Conservation (phyloP, 1,140 invertebrate genomes). For the Ceratina japonica region DNA sequence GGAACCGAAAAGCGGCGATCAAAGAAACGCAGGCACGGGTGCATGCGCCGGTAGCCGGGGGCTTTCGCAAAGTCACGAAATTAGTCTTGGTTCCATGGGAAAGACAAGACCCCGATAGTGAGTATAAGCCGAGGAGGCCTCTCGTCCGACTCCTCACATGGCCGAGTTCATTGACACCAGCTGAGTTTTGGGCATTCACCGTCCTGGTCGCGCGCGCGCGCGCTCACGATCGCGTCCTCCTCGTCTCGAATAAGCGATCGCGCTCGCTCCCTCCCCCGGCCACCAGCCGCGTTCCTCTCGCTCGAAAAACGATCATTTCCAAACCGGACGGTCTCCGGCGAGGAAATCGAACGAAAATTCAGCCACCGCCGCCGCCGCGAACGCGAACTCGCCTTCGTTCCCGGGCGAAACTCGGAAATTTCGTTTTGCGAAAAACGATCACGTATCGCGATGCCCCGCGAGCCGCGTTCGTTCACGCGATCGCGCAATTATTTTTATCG, state of each 20-base stretch:
- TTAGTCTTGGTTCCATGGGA: slow-evolving; percentile 79
- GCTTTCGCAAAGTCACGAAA: slow-evolving; percentile 76
- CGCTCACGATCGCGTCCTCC: slow-evolving; percentile 49
- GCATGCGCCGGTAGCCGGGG: slow-evolving; percentile 23
- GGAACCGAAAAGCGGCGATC: background rate
- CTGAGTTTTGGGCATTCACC: slow-evolving; percentile 78
- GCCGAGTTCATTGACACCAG: slow-evolving; percentile 79
- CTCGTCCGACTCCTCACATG: slow-evolving; percentile 76
- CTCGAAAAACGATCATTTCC: slow-evolving; percentile 43
- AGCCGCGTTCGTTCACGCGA: background rate
- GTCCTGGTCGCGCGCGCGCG: slow-evolving; percentile 66
- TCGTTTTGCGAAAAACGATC: slow-evolving; percentile 18
- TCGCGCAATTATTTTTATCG: slow-evolving; percentile 45
- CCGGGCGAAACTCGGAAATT: background rate
- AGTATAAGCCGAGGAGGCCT: slow-evolving; percentile 65
- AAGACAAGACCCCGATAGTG: slow-evolving; percentile 79
- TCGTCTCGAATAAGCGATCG: slow-evolving; percentile 60
- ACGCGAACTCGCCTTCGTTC: no score
- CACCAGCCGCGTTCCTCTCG: slow-evolving; percentile 34
- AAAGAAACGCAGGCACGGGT: background rate
- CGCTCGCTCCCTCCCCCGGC: slow-evolving; percentile 36
- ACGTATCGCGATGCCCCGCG: slow-evolving; percentile 10
- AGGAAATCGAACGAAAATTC: slow-evolving; percentile 17
- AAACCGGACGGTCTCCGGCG: slow-evolving; percentile 18
- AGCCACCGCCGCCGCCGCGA: background rate